Evolutionary conservation across 2,888 invertebrate species (phyloP), one percentile per base, ranked within the genome.

Genomic region (Microplitis deprimator): DNA sequence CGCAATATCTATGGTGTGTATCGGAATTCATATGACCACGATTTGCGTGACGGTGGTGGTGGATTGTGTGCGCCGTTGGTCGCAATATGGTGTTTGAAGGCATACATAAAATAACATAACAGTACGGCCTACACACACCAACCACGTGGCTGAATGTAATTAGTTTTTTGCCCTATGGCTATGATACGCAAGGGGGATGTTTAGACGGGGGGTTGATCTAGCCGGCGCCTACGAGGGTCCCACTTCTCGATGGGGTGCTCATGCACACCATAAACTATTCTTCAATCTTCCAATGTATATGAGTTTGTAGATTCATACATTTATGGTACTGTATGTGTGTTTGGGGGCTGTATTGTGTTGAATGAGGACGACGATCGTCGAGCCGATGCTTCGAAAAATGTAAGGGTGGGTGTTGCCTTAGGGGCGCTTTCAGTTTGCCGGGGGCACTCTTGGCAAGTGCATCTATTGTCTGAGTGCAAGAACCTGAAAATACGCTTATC

Each of bases 101-200:
- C 71, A 76, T 79, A 61, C 75, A 50, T 50, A 50, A 50, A 50
- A 69, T 75, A 81, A 79, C 77, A 77, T 68, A 77, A 72, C 40
- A 40, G 68, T 64, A 29, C 65, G 29, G 20, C 13, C 13, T 38
- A 29, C 62, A 62, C 17, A 17, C 17, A 62, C 29, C 82, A 82
- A 83, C 85, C 85, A 83, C 81, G 81, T 82, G 77, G 84, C 83
- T 84, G 86, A 88, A 88, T 88, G 87, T 87, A 88, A 87, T 87
- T 87, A 88, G 88, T 88, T 88, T 87, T 86, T 85, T 84, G 86
- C 88, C 87, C 86, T 82, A 80, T 81, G 84, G 86, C 86, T 84
- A 86, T 87, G 87, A 87, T 87, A 86, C 62, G 39, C 67, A 73
- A 50, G n/a, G 83, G 85, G 85, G 85, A 80, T 79, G 77, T 64